Conservation (phyloP, 2,888 invertebrate species). For the Frankliniella intonsa region DNA sequence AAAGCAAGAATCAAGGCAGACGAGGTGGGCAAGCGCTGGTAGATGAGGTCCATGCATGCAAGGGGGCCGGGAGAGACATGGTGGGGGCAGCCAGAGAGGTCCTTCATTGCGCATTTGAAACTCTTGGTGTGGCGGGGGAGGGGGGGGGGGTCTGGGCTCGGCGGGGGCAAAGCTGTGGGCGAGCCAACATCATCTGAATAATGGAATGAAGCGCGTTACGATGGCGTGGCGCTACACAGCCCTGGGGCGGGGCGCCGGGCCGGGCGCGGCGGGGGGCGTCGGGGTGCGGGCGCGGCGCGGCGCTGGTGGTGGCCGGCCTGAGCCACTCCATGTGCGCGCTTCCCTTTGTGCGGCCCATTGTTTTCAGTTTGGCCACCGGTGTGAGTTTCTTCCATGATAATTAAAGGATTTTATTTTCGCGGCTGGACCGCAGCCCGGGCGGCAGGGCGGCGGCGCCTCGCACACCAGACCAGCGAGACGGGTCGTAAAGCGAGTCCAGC, state of each 20-base stretch:
- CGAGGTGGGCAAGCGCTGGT: neutral
- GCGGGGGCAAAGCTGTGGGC: neutral
- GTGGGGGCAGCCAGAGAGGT: neutral
- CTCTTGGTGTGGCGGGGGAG: neutral
- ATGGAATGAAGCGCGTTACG: constrained; percentile 11
- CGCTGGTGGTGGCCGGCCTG: neutral
- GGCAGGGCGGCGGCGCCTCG: too few species aligned
- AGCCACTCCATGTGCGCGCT: neutral
- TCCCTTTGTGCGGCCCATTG: neutral
- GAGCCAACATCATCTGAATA: constrained; percentile 22
- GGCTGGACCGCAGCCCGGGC: neutral
- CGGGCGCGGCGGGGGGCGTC: neutral
- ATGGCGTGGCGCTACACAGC: neutral
- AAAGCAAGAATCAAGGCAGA: too few species aligned
- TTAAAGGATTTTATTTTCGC: constrained; percentile 10
- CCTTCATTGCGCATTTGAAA: neutral
- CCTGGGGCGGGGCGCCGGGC: neutral
- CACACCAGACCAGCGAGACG: too few species aligned
- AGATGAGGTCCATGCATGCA: too few species aligned
- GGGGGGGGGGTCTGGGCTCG: neutral
- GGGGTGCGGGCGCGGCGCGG: neutral
- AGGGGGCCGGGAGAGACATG: too few species aligned
- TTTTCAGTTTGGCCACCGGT: neutral
- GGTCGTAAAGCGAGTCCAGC: too few species aligned
- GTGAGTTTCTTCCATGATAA: constrained; percentile 20